phyloP scores from a whole-genome alignment of 2,113 vertebrate species.

The Verasper variegatus region DNA sequence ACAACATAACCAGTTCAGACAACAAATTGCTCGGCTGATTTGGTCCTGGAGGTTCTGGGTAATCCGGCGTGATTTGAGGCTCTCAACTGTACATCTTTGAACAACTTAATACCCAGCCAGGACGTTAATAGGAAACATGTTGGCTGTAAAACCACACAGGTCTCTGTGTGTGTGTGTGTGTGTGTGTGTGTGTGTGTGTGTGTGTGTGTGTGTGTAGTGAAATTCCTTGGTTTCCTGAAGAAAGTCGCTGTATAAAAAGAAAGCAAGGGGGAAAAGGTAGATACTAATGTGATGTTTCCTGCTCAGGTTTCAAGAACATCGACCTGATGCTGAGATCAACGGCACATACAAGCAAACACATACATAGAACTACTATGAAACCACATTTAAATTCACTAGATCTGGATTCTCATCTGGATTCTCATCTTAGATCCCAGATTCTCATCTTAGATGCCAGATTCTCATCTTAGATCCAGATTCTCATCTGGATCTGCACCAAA shows the following conservation, averaged over 20 bases:
- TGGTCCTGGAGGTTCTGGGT: conserved; percentile 61
- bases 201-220: conserved; percentile 1
- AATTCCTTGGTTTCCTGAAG: conserved; percentile 43
- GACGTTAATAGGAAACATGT: conserved; percentile 78
- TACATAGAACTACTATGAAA: background rate
- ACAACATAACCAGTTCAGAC: conserved; percentile 61
- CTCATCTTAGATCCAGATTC: too few relatives aligned
- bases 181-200: background rate
- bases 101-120: conserved; percentile 64
- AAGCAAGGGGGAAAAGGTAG: conserved; percentile 17
- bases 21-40: conserved; percentile 64
- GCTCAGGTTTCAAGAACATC: conserved; percentile 9
- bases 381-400: too few relatives aligned
- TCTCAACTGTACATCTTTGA: conserved; percentile 67
- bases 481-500: too few relatives aligned
- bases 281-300: conserved; percentile 43
- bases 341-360: background rate
- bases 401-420: too few relatives aligned
- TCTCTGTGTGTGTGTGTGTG: too few relatives aligned
- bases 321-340: background rate
- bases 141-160: conserved; percentile 16
- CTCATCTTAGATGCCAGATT: too few relatives aligned
- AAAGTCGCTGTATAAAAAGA: too few relatives aligned
- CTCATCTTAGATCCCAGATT: too few relatives aligned
- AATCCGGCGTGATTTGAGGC: conserved; percentile 71